Base-by-base conservation (phyloP, 2,888 invertebrate species). In the Magallana nippona region DNA sequence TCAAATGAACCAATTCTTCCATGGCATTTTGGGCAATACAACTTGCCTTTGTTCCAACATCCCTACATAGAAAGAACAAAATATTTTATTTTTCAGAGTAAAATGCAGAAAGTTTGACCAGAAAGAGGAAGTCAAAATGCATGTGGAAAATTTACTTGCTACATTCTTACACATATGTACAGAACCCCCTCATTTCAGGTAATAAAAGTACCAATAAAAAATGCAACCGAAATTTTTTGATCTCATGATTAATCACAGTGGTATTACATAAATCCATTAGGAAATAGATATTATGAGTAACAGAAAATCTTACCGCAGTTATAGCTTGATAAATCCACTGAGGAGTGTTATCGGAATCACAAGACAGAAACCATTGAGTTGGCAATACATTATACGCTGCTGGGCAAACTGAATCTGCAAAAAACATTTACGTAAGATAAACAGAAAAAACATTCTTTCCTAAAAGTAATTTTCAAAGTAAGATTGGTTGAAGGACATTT, bases 1-100 rank as follows among this genome's bases (percentile, higher is more conserved):
- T 90, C 88, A 86, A 90, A 90, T 13, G 89, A 88, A 19, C 90
- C 90, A 60, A 90, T 81, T 32, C 89, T 27, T 71, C 90, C 89
- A 13, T 81, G 77, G 78, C 90, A 90, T 82, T 88, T 89, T n/a
- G 81, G 62, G 79, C 90, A 90, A 27, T 71, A 63, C 11, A 90
- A 81, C 81, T 89, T 90, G n/a, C 90, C 90, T 86, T 87, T 88
- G 1, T 79, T 84, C 87, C 88, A 89, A 2, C 77, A 55, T n/a
- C 81, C 84, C 88, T 88, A 82, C 32, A 86, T 27, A 17, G 17
- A 80, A 27, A 81, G 27, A 19, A 81, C 55, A 2, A 17, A 44
- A 0, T 8, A 44, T 44, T 44, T 44, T 44, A 5, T 44, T 5
- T n/a, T n/a, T n/a, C n/a, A n/a, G n/a, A n/a, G n/a, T n/a, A 44